Conservation (phyloP, 1,140 invertebrate species). For the Ctenoplectra terminalis region DNA sequence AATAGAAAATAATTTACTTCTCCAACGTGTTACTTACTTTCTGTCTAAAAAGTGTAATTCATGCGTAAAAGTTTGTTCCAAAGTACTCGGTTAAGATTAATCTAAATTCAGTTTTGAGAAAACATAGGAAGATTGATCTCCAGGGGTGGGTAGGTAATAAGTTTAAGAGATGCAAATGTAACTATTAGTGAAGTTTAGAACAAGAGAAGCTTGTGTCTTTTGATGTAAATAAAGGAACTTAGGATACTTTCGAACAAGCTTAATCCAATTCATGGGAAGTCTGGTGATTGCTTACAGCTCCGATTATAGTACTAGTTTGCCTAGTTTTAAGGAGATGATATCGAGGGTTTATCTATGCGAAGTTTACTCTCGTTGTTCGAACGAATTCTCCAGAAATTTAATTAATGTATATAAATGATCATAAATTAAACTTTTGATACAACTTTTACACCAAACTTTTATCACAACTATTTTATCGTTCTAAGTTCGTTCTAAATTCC, state of each 20-base stretch:
- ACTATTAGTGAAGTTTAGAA: background rate
- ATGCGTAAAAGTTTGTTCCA: background rate
- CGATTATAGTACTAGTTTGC: background rate
- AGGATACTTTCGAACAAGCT: background rate
- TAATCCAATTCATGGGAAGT: slow-evolving; percentile 1
- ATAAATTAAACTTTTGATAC: too few species aligned
- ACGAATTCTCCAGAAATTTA: background rate
- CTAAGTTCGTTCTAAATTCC: too few species aligned
- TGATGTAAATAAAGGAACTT: slow-evolving; percentile 8
- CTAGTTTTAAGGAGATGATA: background rate
- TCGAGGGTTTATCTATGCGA: background rate
- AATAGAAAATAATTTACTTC: background rate
- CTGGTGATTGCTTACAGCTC: background rate
- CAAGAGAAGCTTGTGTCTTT: background rate
- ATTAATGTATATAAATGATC: background rate
- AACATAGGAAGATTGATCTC: background rate
- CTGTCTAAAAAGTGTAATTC: too few species aligned
- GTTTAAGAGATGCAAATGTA: slow-evolving; percentile 9
- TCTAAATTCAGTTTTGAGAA: background rate
- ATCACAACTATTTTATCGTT: too few species aligned
- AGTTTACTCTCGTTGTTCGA: background rate
- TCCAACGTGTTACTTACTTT: too few species aligned
- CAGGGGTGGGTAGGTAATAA: background rate
- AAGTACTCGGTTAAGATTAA: background rate
- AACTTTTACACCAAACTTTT: too few species aligned